Conservation (phyloP, 2,113 vertebrate genomes). For the Prinia subflava region DNA sequence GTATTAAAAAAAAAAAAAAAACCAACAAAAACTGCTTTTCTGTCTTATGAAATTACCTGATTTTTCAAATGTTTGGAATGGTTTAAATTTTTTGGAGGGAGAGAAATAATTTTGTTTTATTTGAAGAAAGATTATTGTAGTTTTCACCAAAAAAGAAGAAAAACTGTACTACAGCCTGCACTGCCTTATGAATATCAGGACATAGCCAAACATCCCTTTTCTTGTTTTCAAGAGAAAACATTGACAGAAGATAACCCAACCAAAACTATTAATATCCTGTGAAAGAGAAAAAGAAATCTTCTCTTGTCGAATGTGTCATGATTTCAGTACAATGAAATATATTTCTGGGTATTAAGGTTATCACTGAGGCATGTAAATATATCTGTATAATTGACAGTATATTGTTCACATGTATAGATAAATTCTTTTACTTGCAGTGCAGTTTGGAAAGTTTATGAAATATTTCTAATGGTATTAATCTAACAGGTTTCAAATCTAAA, state of each 20-base stretch:
- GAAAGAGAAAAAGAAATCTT: background rate
- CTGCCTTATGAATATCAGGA: background rate
- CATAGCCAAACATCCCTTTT: background rate
- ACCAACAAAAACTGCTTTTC: fast-evolving
- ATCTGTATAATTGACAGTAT: background rate
- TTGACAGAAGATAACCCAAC: background rate
- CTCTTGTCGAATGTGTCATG: background rate
- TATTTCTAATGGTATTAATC: background rate
- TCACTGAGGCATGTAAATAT: background rate
- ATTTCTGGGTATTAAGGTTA: background rate
- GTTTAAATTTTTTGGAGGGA: background rate
- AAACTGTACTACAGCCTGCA: background rate
- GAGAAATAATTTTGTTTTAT: background rate
- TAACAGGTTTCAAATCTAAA: background rate
- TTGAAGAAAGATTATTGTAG: background rate
- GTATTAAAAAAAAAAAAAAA: background rate
- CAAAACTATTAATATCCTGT: background rate
- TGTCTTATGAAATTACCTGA: background rate
- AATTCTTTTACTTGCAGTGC: background rate
- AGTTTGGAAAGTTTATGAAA: background rate
- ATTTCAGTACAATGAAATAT: background rate
- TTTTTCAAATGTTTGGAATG: background rate
- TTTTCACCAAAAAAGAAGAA: background rate
- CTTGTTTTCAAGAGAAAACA: background rate
- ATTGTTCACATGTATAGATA: background rate